Evolutionary conservation across 2,888 invertebrate genomes (phyloP).

Genomic region (Aspidiotus destructor): DNA sequence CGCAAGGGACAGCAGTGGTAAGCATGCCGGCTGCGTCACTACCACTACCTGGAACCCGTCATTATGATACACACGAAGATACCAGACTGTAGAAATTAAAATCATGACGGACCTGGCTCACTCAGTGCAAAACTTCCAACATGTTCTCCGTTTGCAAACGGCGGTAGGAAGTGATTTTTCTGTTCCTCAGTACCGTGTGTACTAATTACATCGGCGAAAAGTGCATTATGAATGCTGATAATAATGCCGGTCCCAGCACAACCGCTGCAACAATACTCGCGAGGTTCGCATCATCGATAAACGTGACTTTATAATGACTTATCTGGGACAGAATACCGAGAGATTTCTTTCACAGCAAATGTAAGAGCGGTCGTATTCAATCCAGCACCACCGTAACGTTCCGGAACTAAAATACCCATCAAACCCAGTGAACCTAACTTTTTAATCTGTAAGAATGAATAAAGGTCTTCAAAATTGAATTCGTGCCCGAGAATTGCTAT

Average conservation of each 20-base stretch:
- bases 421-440: constrained; percentile 61
- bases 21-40: constrained; percentile 63
- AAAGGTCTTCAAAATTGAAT: background rate
- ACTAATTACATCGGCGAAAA: constrained; percentile 60
- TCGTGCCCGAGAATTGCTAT: background rate
- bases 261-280: constrained; percentile 44
- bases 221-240: constrained; percentile 65
- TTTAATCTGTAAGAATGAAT: constrained; percentile 48
- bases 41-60: constrained; percentile 53
- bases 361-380: constrained; percentile 61
- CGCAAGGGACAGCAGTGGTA: constrained; percentile 51
- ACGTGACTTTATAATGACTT: too few species aligned
- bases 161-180: constrained; percentile 54
- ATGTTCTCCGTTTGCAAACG: constrained; percentile 51
- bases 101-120: constrained; percentile 53
- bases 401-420: constrained; percentile 56
- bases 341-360: constrained; percentile 66
- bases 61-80: background rate
- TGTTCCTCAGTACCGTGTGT: constrained; percentile 56
- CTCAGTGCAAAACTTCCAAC: constrained; percentile 73
- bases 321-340: constrained; percentile 40
- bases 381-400: constrained; percentile 58
- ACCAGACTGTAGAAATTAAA: constrained; percentile 5
- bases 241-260: constrained; percentile 70
- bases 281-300: too few species aligned